Conservation (phyloP, 1,140 invertebrate genomes). For the Drosophila sproati region DNA sequence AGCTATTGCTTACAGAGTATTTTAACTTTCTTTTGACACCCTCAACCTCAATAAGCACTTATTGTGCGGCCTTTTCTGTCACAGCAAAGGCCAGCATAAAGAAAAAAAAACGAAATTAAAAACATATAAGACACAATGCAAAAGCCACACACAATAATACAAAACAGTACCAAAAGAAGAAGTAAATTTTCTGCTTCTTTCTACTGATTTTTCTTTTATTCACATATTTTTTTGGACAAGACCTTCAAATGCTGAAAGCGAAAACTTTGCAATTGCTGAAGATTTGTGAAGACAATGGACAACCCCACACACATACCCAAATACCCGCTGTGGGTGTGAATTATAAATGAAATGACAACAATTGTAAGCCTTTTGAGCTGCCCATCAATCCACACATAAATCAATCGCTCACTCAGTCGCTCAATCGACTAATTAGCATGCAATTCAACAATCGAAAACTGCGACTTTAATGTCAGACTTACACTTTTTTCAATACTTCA, state of each 20-base stretch:
- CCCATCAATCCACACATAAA: constrained; percentile 34
- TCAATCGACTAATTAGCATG: constrained; percentile 72
- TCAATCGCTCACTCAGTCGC: constrained; percentile 53
- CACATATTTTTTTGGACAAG: constrained; percentile 44
- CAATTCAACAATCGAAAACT: constrained; percentile 71
- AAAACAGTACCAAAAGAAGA: constrained; percentile 28
- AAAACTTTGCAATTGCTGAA: constrained; percentile 59
- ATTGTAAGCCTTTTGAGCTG: constrained; percentile 55
- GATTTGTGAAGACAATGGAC: constrained; percentile 21
- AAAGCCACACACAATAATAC: constrained; percentile 33
- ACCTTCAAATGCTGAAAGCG: constrained; percentile 72
- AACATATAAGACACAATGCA: constrained; percentile 45
- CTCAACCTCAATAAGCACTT: constrained; percentile 42
- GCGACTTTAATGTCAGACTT: constrained; percentile 67
- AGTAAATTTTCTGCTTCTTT: constrained; percentile 3
- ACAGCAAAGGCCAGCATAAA: constrained; percentile 52
- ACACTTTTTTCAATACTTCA: constrained; percentile 30
- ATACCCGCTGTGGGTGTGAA: constrained; percentile 57
- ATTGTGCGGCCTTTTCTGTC: constrained; percentile 65
- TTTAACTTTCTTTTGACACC: constrained; percentile 58
- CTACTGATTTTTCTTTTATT: constrained; percentile 44
- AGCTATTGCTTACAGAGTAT: constrained; percentile 19
- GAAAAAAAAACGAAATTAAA: constrained; percentile 32
- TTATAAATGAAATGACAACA: constrained; percentile 50
- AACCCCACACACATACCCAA: constrained; percentile 4